Evolutionary conservation across 1,140 invertebrate genomes (phyloP), one percentile per base, ranked within the genome.

Genomic region (Drosophila novamexicana): DNA sequence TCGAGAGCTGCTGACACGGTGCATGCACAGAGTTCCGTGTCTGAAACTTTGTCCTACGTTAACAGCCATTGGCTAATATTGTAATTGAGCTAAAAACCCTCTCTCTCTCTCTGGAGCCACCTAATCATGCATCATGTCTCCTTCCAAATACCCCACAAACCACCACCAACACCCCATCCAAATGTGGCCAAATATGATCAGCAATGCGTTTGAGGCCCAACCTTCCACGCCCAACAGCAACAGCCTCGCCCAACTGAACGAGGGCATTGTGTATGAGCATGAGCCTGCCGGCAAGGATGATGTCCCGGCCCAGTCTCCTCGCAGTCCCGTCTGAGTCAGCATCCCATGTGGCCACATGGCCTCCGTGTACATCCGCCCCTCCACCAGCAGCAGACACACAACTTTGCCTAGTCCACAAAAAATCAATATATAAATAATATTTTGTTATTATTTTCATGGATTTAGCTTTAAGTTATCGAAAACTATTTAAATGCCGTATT

Each of bases 201-300:
- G 81, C 66, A 85, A 65, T 65, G 82, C 82, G 40, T 86, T 85
- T 58, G 81, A 85, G 75, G 40, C 66, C 69, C 69, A 69, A 61
- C 59, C 71, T 37, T 36, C 69, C 65, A 81, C 82, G 50, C 78
- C 72, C 53, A 81, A 22, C 53, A 77, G 52, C 58, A 44, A 39
- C 47, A 77, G 67, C 37, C 50, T 71, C 22, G 59, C 54, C 8
- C 72, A 77, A 63, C 72, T 75, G 29, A 59, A 56, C 40, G 72
- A 75, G 65, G 49, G 53, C 53, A 56, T 45, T 36, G 67, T 64
- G 34, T 39, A 56, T 36, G 54, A 50, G 36, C 56, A 18, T 10
- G 37, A 56, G 10, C 34, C 1, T 54, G 52, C 6, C 12, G 57
- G 54, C 32, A 50, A 80, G 56, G 78, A 77, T 54, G 58, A 34